Percentiles rank a stretch among this genome's conserved stretches.
phyloP scores from a whole-genome alignment of 2,113 vertebrate species.

The Lonchura striata region DNA sequence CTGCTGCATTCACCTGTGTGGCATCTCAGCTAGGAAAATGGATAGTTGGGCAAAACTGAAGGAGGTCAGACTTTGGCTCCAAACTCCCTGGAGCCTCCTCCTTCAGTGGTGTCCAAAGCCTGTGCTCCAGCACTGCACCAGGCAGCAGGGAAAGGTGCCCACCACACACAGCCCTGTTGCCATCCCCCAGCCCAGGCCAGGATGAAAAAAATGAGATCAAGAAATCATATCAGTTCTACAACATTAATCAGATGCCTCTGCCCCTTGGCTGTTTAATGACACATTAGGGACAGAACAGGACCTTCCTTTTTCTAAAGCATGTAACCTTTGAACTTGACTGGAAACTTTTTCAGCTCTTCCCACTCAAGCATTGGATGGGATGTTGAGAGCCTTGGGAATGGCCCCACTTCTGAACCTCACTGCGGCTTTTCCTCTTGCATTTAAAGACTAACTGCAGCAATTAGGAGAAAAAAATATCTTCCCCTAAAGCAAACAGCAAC shows the following conservation, averaged over 20 bases:
- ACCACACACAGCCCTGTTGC: not conserved
- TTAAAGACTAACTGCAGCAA: not conserved
- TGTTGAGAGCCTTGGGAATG: not conserved
- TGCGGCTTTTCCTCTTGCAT: not conserved
- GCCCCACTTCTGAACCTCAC: not conserved
- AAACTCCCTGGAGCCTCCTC: not conserved
- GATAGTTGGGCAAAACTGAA: not conserved
- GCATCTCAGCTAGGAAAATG: not conserved
- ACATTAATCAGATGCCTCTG: not conserved
- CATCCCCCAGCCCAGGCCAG: not conserved
- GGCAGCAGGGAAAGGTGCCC: not conserved
- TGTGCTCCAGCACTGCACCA: not conserved
- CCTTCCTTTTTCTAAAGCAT: not conserved
- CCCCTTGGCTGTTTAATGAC: not conserved
- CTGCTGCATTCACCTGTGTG: not conserved
- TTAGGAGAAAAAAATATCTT: not conserved
- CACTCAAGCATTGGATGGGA: fast-evolving
- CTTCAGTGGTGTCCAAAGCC: not conserved
- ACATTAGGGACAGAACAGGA: not conserved
- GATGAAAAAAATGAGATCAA: not conserved
- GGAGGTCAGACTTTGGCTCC: not conserved
- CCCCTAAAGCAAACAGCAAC: not conserved
- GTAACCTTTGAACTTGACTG: not conserved
- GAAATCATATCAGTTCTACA: not conserved
- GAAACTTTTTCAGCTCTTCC: not conserved